Base-by-base conservation (phyloP, 2,113 vertebrate species). In the Ptilonorhynchus violaceus region DNA sequence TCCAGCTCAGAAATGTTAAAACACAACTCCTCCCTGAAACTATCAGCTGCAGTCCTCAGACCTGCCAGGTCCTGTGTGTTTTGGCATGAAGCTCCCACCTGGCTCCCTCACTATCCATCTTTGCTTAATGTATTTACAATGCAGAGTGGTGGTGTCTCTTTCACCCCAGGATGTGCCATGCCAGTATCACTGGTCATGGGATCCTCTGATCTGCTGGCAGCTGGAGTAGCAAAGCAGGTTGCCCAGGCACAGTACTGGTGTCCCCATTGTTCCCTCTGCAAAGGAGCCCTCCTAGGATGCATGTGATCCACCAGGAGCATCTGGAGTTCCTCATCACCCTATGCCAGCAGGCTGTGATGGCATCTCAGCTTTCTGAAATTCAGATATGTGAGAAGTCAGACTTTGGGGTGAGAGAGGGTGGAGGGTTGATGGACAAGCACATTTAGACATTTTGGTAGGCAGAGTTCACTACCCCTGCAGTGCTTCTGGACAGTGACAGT, bases 11-110 rank as follows among this genome's bases (percentile, higher is more conserved):
- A 55, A 56, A 28, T 5, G 13, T 78, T 91, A 75, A 95, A 39
- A 53, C 39, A 31, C 0, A 4, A 5, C 90, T 91, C 92, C 92
- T 96, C 96, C 96, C 73, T 91, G 88, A 91, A 94, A 94, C 53
- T 35, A n/a, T 46, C 64, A 86, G 30, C 75, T 80, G 47, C 78
- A 90, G 62, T 35, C 63, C 68, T 93, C 41, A 83, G 59, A 80
- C 75, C 85, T 95, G 63, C 53, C 3, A 21, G 42, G 13, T 96
- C 56, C 60, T 89, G 68, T 89, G 76, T 64, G 41, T 68, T 92
- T 79, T 63, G 93, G 12, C 52, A 56, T 31, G 68, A 81, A 70
- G 80, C 19, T 89, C 59, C 49, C 79, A 77, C 76, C 33, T 59
- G 80, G 33, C 30, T 91, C 68, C 42, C 41, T 88, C 30, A 5